A percentile compares a stretch with the other conserved stretches of the same genome.
Conservation (phyloP, 1,140 invertebrate genomes). For the Anoplolepis gracilipes region DNA sequence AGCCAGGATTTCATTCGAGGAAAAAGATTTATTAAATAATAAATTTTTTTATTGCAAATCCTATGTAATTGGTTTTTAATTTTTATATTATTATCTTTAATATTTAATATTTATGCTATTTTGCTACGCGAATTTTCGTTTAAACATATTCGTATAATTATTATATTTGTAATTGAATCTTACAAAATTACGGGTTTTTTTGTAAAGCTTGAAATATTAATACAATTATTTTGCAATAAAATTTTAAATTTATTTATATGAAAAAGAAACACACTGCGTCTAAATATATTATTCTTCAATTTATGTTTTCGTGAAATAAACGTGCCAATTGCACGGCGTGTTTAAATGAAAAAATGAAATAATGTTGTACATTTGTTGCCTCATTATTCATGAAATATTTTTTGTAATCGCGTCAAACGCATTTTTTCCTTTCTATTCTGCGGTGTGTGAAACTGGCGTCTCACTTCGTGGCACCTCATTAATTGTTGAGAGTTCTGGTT, state of each 20-base stretch:
- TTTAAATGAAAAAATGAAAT: conserved; percentile 2
- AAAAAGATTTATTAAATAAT: too few species aligned
- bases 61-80: too few species aligned
- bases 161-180: too few species aligned
- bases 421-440: background rate
- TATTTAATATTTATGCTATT: background rate
- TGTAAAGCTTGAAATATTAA: background rate
- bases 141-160: background rate
- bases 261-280: background rate
- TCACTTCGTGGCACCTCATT: too few species aligned
- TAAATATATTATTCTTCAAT: background rate
- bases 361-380: background rate
- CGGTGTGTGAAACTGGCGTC: too few species aligned
- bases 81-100: too few species aligned
- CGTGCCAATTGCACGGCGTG: background rate
- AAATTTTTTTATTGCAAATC: too few species aligned
- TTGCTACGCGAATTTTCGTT: background rate
- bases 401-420: background rate
- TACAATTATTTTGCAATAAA: background rate
- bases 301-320: background rate
- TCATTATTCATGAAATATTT: background rate
- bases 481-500: too few species aligned
- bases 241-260: background rate
- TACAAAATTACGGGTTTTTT: too few species aligned
- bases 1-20: too few species aligned